Evolutionary conservation across 2,113 vertebrate genomes (phyloP).

Genomic region (Notechis scutatus): DNA sequence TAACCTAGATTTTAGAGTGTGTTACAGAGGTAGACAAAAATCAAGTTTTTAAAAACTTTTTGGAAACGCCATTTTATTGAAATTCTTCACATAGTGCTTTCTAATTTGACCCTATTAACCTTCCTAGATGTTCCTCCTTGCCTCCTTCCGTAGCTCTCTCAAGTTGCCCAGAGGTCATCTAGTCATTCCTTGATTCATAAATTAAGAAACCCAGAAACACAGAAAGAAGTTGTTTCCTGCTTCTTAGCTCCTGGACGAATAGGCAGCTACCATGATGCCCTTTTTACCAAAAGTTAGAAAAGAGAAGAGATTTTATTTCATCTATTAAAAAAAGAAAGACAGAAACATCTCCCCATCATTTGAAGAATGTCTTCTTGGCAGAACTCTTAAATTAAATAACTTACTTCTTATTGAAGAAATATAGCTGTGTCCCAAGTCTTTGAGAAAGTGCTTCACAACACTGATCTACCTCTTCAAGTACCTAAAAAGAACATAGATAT

Average conservation of each 20-base stretch:
- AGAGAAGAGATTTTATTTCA: not conserved
- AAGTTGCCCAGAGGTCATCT: not conserved
- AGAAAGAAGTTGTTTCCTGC: not conserved
- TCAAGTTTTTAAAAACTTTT: not conserved
- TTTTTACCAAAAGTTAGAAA: not conserved
- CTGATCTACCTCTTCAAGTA: conserved; percentile 93
- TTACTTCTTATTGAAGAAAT: conserved; percentile 96
- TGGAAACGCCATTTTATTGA: not conserved
- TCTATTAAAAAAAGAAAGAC: not conserved
- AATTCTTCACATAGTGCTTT: not conserved
- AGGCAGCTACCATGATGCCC: not conserved
- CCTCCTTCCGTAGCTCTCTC: not conserved
- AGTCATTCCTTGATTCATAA: not conserved
- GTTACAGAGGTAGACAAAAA: not conserved
- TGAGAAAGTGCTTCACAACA: conserved; percentile 94
- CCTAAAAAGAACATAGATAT: conserved; percentile 65
- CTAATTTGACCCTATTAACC: not conserved
- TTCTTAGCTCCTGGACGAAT: not conserved
- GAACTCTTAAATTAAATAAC: conserved; percentile 53
- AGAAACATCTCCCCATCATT: not conserved
- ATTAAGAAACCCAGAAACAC: not conserved
- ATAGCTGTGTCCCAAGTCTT: conserved; percentile 87
- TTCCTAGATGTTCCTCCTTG: not conserved
- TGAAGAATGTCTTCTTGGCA: not conserved
- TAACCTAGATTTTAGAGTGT: not conserved